Evolutionary conservation across 2,797 vertebrate species (phyloP), one percentile per base, ranked within the genome.

Genomic region (Limosa lapponica): DNA sequence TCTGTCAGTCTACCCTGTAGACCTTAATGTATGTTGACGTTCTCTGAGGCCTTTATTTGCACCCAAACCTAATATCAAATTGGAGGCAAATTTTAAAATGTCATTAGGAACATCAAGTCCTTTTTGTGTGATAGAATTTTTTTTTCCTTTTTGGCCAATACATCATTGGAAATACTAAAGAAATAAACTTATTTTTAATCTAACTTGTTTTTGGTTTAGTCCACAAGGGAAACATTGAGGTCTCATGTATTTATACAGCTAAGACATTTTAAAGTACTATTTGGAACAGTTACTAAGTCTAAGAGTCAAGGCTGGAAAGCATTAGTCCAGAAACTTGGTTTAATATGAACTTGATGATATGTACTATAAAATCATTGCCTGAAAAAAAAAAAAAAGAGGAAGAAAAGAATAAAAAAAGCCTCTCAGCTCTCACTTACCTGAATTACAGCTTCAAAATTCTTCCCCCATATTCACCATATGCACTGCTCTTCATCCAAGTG

Each of bases 381-480:
- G 10, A n/a, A 88, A 49, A 24, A 66, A 51, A 22, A 8, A 11
- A 90, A 66, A 74, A 55, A 4, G 1, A 37, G 6, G 5, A 55
- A 39, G 4, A 69, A 78, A 83, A 7, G 2, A 54, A 49, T 3
- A 32, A 70, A 58, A 32, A 59, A 15, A 0, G 0, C 14, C 14
- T 71, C 37, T 90, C 62, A 75, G 55, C 62, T 95, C 82, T 89
- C 79, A 91, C 46, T 86, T 96, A 83, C 73, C 92, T 96, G 88
- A 84, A 80, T 91, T 89, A 90, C 69, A 90, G 32, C 44, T 83
- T 94, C 89, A 91, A 70, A 74, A 89, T 89, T 78, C 91, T 78
- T 85, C 72, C 75, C 34, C 16, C 69, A 17, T 75, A 52, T 92
- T 95, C 61, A 72, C 79, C 39, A 71, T 12, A 52, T 51, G 39